phyloP scores from a whole-genome alignment of 1,140 invertebrate genomes.

The Ridgeia piscesae region DNA sequence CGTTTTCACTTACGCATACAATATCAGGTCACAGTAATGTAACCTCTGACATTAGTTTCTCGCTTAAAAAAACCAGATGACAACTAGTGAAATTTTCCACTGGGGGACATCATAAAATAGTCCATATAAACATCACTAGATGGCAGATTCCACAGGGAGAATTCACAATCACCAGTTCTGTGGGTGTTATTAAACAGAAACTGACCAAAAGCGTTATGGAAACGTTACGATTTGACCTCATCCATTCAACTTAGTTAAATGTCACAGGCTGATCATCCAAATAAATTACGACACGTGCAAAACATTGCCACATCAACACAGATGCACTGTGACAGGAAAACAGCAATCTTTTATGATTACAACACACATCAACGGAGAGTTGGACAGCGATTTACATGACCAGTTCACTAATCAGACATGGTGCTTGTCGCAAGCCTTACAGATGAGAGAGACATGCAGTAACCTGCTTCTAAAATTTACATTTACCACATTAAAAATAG shows the following conservation, averaged over 20 bases:
- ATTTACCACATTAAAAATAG: not conserved
- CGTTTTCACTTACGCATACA: not conserved
- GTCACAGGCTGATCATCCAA: not conserved
- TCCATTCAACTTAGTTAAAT: slow-evolving; percentile 2
- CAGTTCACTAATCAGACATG: not conserved
- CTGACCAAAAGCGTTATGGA: not conserved
- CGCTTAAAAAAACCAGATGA: not conserved
- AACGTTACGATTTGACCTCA: not conserved
- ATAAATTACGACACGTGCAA: not conserved
- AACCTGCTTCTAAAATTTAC: not conserved
- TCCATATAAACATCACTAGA: not conserved
- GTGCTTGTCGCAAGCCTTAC: not conserved
- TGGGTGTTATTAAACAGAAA: not conserved
- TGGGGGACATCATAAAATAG: not conserved
- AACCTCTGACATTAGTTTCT: not conserved
- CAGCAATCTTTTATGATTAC: not conserved
- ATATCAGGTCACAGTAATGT: not conserved
- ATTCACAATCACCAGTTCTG: not conserved
- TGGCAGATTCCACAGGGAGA: not conserved
- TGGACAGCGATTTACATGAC: not conserved
- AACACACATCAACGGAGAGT: not conserved
- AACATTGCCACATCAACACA: not conserved
- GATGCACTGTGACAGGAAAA: not conserved
- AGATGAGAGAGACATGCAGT: not conserved
- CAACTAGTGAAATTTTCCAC: not conserved